These are phyloP conservation scores for Metacarcinus magister DNA, from an alignment of 2,888 invertebrate species.

Conservation along the genomic window DNA sequence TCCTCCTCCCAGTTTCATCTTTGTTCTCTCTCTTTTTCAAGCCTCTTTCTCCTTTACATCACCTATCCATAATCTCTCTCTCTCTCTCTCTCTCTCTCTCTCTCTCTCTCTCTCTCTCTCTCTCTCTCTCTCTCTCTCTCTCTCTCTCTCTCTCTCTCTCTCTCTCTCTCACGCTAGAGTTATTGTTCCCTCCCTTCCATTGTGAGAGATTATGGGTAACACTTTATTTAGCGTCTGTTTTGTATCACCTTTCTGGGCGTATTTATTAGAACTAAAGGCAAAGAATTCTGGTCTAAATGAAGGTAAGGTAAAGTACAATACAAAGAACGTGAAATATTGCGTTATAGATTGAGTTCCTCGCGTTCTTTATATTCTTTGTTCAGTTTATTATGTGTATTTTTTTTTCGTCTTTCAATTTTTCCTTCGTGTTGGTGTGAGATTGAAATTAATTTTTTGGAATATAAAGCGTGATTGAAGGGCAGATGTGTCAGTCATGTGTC, in stretches of 20 bases:
- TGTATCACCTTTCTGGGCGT: not conserved
- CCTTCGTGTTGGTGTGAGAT: not conserved
- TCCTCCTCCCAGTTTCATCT: not conserved
- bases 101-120: conserved; percentile 13
- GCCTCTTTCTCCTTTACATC: not conserved
- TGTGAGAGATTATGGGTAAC: not conserved
- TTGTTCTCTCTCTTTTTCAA: not conserved
- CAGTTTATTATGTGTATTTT: not conserved
- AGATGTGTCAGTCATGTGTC: not conserved
- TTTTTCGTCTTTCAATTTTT: not conserved
- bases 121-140: conserved; percentile 10
- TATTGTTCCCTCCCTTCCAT: not conserved
- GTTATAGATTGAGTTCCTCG: not conserved
- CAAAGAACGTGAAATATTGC: not conserved
- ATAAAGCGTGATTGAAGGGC: not conserved
- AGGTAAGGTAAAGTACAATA: no score
- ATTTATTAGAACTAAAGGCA: not conserved
- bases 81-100: not conserved
- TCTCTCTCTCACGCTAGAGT: no score
- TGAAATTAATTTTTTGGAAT: not conserved
- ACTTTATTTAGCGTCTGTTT: not conserved
- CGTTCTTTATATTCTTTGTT: not conserved
- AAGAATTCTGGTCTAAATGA: no score
- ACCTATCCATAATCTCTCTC: not conserved
- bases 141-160: conserved; percentile 7